A percentile compares a stretch with the other conserved stretches of the same genome.
These are phyloP conservation scores for Colletes gigas DNA, from an alignment of 1,140 invertebrate genomes.

Conservation along the genomic window DNA sequence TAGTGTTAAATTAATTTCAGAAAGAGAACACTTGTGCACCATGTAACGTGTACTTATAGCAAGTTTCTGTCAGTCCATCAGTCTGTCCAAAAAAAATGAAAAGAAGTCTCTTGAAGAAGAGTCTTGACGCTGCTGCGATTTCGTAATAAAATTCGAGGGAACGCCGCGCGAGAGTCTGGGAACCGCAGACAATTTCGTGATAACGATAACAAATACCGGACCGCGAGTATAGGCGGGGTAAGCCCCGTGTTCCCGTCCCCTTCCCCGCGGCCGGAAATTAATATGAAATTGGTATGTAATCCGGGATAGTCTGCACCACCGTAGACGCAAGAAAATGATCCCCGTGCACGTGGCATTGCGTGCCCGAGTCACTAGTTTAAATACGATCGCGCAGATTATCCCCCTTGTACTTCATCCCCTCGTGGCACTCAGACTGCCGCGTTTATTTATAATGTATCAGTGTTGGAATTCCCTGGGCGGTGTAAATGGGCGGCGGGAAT, in stretches of 20 bases:
- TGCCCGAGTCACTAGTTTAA: conserved; percentile 63
- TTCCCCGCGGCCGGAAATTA: conserved; percentile 60
- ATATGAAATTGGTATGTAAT: conserved; percentile 69
- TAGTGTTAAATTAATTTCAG: conserved; percentile 12
- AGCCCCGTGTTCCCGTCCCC: conserved; percentile 35
- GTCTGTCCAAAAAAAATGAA: conserved; percentile 13
- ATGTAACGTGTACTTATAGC: neutral
- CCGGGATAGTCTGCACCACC: conserved; percentile 61
- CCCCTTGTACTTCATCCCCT: conserved; percentile 8
- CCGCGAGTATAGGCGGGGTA: conserved; percentile 14
- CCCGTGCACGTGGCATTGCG: conserved; percentile 64
- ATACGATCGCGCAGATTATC: conserved; percentile 64
- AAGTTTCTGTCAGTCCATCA: neutral
- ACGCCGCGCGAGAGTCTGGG: conserved; percentile 48
- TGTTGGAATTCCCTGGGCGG: neutral
- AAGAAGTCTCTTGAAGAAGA: too few species aligned
- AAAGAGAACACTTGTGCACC: neutral
- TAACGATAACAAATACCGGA: conserved; percentile 66
- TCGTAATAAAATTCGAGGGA: conserved; percentile 58
- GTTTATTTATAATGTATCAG: conserved; percentile 33
- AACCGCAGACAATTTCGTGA: conserved; percentile 65
- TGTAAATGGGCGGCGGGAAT: conserved; percentile 6
- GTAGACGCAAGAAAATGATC: conserved; percentile 67
- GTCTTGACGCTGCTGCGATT: conserved; percentile 17
- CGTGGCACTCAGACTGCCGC: neutral